These are phyloP conservation scores for Aviceda subcristata DNA, from an alignment of 2,113 vertebrate genomes.

Conservation along the genomic window DNA sequence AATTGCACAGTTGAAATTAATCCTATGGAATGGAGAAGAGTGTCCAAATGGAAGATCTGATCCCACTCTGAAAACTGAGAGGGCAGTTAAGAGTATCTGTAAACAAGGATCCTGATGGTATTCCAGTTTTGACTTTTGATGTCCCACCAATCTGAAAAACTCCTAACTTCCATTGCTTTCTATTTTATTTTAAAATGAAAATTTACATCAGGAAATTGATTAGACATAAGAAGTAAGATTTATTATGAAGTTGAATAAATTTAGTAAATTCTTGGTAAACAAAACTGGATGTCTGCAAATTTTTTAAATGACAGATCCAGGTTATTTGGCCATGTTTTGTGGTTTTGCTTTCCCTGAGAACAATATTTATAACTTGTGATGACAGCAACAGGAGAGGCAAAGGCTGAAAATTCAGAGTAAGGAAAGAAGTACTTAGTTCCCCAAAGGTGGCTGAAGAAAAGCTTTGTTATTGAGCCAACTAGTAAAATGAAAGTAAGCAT, in stretches of 20 bases:
- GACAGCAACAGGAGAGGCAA: background rate
- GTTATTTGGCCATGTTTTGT: background rate
- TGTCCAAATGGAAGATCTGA: background rate
- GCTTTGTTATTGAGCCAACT: background rate
- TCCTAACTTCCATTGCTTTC: background rate
- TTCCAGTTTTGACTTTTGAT: background rate
- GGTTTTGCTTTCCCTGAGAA: background rate
- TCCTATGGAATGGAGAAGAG: background rate
- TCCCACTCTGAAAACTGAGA: background rate
- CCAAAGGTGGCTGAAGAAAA: background rate
- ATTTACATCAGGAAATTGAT: background rate
- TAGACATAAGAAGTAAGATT: background rate
- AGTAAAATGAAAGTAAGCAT: background rate
- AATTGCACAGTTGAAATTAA: background rate
- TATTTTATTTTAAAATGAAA: background rate
- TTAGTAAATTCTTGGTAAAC: background rate
- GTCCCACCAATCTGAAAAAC: background rate
- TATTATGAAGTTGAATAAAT: background rate
- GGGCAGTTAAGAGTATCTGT: background rate
- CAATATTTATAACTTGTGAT: background rate
- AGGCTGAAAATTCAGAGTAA: background rate
- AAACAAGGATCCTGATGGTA: background rate
- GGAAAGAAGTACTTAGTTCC: background rate
- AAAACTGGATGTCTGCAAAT: background rate
- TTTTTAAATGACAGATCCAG: background rate